Percentiles rank a stretch among this genome's conserved stretches.
These are phyloP conservation scores for Pithys albifrons DNA, from an alignment of 2,113 vertebrate genomes.

Conservation along the genomic window DNA sequence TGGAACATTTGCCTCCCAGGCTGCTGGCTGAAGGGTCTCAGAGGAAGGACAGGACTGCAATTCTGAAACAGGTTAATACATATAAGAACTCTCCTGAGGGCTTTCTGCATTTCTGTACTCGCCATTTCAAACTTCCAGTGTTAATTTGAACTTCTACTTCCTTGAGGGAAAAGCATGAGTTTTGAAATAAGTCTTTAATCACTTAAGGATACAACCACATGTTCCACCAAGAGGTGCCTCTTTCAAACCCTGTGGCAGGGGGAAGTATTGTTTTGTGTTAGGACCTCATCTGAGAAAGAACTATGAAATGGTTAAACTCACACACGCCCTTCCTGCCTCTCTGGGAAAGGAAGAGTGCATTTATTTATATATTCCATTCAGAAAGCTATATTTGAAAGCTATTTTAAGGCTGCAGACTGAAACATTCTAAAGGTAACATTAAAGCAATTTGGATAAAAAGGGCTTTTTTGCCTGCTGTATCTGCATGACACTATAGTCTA, in stretches of 20 bases:
- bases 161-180: not conserved
- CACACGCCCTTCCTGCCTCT: constrained; percentile 60
- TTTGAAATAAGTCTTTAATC: not conserved
- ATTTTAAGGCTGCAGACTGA: constrained; percentile 36
- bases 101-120: not conserved
- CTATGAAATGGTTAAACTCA: constrained; percentile 36
- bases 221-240: not conserved
- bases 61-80: not conserved
- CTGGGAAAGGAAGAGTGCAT: constrained; percentile 60
- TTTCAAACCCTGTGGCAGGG: not conserved
- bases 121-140: not conserved
- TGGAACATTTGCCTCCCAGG: not conserved
- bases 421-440: not conserved
- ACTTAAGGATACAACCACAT: not conserved
- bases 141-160: not conserved
- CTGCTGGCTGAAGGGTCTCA: not conserved
- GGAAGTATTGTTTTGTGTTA: not conserved
- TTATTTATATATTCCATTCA: constrained; percentile 54
- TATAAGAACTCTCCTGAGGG: not conserved
- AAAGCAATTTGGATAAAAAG: constrained; percentile 16
- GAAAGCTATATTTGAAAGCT: constrained; percentile 46
- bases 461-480: not conserved
- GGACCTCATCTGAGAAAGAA: not conserved
- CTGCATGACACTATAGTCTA: not conserved
- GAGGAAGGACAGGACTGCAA: not conserved